Conservation (phyloP, 2,888 invertebrate species). For the Nysson spinosus region DNA sequence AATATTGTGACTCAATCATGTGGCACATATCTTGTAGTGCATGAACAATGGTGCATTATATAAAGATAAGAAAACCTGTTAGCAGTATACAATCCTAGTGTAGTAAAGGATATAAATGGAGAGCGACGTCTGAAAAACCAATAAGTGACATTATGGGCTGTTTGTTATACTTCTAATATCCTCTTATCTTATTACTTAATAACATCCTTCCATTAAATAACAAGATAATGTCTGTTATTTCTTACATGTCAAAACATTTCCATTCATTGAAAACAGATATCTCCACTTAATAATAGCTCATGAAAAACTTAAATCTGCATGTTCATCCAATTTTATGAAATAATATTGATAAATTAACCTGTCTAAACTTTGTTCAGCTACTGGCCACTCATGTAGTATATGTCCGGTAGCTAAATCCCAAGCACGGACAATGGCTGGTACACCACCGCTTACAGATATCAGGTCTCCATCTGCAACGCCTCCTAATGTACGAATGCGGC, state of each 20-base stretch:
- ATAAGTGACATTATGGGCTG: slow-evolving; percentile 38
- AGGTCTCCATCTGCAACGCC: slow-evolving; percentile 83
- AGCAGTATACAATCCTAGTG: slow-evolving; percentile 72
- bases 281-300: too few species aligned
- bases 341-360: slow-evolving; percentile 63
- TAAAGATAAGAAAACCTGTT: slow-evolving; percentile 68
- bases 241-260: too few species aligned
- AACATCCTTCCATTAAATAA: too few species aligned
- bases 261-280: too few species aligned
- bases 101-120: slow-evolving; percentile 74
- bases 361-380: slow-evolving; percentile 73
- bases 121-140: slow-evolving; percentile 72
- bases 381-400: slow-evolving; percentile 87
- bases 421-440: slow-evolving; percentile 85
- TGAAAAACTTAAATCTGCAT: too few species aligned
- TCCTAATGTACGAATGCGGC: slow-evolving; percentile 83
- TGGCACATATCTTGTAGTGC: slow-evolving; percentile 9
- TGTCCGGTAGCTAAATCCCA: slow-evolving; percentile 88
- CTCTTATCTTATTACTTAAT: too few species aligned
- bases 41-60: slow-evolving; percentile 48
- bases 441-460: slow-evolving; percentile 86
- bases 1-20: slow-evolving; percentile 7
- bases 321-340: too few species aligned
- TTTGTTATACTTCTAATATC: background rate
- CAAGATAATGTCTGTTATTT: too few species aligned